Evolutionary conservation across 2,888 invertebrate genomes (phyloP).

Genomic region (Mechanitis mazaeus): DNA sequence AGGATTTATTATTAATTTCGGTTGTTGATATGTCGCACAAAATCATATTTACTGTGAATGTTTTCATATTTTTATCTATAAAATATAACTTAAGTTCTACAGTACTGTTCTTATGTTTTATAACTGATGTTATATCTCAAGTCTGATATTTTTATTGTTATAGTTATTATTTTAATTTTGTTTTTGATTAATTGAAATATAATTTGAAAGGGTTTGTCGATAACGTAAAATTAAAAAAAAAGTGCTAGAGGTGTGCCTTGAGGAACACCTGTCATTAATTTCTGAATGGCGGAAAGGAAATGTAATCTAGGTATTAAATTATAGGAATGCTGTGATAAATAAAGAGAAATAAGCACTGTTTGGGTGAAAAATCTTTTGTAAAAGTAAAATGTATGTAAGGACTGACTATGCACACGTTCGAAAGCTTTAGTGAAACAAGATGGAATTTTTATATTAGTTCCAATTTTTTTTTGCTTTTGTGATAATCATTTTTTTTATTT

Average conservation of each 20-base stretch:
- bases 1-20: too few relatives aligned
- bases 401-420: conserved; percentile 41
- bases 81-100: too few relatives aligned
- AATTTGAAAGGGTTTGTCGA: conserved; percentile 8
- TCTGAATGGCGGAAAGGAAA: conserved; percentile 22
- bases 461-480: conserved; percentile 41
- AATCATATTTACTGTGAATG: too few relatives aligned
- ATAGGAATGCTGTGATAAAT: conserved; percentile 63
- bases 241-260: conserved; percentile 63
- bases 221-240: conserved; percentile 26
- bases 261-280: conserved; percentile 41
- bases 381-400: conserved; percentile 34
- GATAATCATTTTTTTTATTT: conserved; percentile 55
- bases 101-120: too few relatives aligned
- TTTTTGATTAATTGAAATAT: conserved; percentile 10
- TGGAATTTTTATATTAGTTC: conserved; percentile 37
- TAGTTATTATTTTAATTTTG: conserved; percentile 11
- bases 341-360: conserved; percentile 40
- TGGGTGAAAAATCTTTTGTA: conserved; percentile 39
- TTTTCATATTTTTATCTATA: too few relatives aligned
- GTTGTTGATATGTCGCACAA: too few relatives aligned
- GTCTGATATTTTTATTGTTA: too few relatives aligned
- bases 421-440: conserved; percentile 46
- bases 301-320: conserved; percentile 39
- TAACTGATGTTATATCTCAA: too few relatives aligned